Conservation (phyloP, 1,140 invertebrate genomes). For the Drosophila ercepeae region DNA sequence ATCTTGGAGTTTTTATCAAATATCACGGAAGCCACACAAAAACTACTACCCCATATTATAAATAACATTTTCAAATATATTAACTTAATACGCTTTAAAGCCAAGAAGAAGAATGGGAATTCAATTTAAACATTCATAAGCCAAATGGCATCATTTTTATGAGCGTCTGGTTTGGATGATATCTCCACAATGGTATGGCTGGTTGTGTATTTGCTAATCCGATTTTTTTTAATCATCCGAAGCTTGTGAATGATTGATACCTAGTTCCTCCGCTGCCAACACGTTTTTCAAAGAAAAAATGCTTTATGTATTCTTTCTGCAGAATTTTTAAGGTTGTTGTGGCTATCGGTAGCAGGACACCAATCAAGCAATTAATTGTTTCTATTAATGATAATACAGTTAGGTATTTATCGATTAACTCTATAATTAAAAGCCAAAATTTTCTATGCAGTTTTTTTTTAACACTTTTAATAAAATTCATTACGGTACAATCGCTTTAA, state of each 20-base stretch:
- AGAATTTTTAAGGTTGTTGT: conserved; percentile 47
- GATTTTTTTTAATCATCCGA: conserved; percentile 57
- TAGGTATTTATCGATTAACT: conserved; percentile 50
- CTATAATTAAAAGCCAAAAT: conserved; percentile 52
- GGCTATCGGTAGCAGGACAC: background rate
- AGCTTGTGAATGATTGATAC: conserved; percentile 7
- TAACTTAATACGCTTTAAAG: background rate
- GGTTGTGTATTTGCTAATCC: conserved; percentile 11
- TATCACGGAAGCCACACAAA: background rate
- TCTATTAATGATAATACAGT: conserved; percentile 5
- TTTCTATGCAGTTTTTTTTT: conserved; percentile 58
- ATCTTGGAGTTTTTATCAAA: background rate
- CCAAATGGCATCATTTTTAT: background rate
- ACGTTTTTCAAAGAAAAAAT: conserved; percentile 74
- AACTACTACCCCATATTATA: background rate
- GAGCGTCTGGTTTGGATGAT: background rate
- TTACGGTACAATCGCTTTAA: conserved; percentile 52
- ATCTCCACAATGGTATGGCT: background rate
- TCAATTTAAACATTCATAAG: background rate
- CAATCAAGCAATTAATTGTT: conserved; percentile 9
- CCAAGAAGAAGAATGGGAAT: background rate
- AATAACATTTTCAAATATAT: background rate
- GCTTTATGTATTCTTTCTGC: conserved; percentile 72
- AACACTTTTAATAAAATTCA: conserved; percentile 69
- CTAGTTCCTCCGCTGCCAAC: conserved; percentile 66